Evolutionary conservation across 2,888 invertebrate species (phyloP), one percentile per base, ranked within the genome.

Genomic region (Calameuta pallipes): DNA sequence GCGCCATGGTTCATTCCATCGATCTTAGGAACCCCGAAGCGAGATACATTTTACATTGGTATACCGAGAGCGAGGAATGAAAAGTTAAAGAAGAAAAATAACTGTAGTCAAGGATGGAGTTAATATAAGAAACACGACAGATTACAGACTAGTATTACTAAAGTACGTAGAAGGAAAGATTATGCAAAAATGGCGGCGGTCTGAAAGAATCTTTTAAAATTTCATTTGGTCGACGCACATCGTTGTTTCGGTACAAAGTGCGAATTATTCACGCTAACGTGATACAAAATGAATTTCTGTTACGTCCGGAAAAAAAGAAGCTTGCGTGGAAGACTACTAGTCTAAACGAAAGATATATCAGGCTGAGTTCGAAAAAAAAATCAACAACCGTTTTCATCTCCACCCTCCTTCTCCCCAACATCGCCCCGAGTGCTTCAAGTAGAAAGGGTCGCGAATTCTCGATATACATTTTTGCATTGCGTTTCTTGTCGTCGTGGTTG

Each of bases 301-400:
- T 56, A 56, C 56, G 23, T 23, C 23, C 56, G 56, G 1, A 9
- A 56, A 41, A 56, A 41, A 41, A 36, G 12, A 56, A 56, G 23
- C 1, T 15, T 3, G 30, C 13, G 76, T 81, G 83, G 83, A 83
- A 83, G 83, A 82, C 82, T 81, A 82, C 75, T 68, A 81, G 73
- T 78, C 80, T 78, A 80, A 56, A 79, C 73, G 73, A 79, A 82
- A 69, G 70, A 36, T 78, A n/a, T 69, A 76, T 69, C 69, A 79
- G 69, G 56, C 9, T 23, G 1, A 9, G 23, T 56, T 56, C 56
- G 23, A 6, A 6, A 56, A 6, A 41, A 23, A 56, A 56, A 15
- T 41, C 13, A 56, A 56, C 0, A 56, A 23, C 1, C 6, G 2
- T 56, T 23, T 9, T 23, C 23, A 23, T 56, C 23, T 56, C 23